phyloP scores from a whole-genome alignment of 2,113 vertebrate species.

The Aphelocoma coerulescens region DNA sequence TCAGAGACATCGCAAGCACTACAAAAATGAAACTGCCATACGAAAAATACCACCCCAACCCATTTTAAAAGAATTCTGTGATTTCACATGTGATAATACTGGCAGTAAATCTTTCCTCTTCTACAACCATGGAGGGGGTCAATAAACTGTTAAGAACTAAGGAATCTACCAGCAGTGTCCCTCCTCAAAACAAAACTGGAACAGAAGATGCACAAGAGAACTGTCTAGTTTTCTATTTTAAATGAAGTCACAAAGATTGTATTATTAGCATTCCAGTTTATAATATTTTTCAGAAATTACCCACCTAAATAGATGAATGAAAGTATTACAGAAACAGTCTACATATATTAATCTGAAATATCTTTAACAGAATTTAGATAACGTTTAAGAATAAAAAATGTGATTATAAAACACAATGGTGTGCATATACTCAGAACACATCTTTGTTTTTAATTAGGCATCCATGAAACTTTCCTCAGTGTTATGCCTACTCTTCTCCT shows the following conservation, averaged over 20 bases:
- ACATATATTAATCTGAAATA: background rate
- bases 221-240: background rate
- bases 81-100: background rate
- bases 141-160: background rate
- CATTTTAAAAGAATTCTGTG: background rate
- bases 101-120: background rate
- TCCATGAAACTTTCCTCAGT: background rate
- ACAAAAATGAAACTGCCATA: background rate
- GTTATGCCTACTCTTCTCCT: background rate
- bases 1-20: background rate
- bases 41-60: background rate
- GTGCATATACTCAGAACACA: background rate
- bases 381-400: background rate
- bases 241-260: background rate
- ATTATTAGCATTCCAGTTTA: background rate
- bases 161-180: background rate
- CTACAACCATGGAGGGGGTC: background rate
- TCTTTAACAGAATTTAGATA: background rate
- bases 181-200: background rate
- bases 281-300: background rate
- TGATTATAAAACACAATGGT: background rate
- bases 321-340: background rate
- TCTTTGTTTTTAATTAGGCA: background rate
- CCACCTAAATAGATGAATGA: background rate
- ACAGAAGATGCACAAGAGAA: background rate